phyloP scores from a whole-genome alignment of 35 echinoderm and acorn worm species.

The Lytechinus variegatus region DNA sequence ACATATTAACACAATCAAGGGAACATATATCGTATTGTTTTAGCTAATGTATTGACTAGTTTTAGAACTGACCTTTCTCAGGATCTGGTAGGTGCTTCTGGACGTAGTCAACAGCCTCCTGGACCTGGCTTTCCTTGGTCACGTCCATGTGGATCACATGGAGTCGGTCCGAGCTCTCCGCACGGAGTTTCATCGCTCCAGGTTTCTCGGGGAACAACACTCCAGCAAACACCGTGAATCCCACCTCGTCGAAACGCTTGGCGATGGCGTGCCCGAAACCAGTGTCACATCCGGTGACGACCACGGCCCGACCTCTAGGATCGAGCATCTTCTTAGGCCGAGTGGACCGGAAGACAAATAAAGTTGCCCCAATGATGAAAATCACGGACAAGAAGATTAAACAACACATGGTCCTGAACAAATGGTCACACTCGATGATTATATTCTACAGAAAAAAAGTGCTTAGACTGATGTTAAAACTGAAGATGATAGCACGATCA shows the following conservation, averaged over 20 bases:
- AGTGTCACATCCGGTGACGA: constrained; percentile 89
- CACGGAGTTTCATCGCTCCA: constrained; percentile 67
- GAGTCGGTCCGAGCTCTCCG: constrained; percentile 69
- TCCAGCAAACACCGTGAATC: constrained; percentile 88
- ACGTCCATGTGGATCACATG: constrained; percentile 88
- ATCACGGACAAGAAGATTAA: constrained; percentile 28
- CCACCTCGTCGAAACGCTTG: constrained; percentile 71
- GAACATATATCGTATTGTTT: no score
- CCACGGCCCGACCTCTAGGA: constrained; percentile 73
- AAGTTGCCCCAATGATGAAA: neutral
- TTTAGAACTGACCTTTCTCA: neutral
- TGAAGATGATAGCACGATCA: no score
- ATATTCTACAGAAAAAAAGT: no score
- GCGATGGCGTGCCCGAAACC: constrained; percentile 90
- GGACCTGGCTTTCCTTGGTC: constrained; percentile 74
- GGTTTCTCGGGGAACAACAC: constrained; percentile 76
- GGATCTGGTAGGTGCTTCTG: constrained; percentile 60
- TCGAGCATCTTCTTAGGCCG: constrained; percentile 60
- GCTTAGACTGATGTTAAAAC: no score
- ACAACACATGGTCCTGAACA: constrained; percentile 14
- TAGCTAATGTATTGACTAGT: no score
- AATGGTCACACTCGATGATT: neutral
- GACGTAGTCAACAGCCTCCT: constrained; percentile 64
- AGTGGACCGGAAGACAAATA: neutral
- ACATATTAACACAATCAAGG: no score